phyloP scores from a whole-genome alignment of 2,888 invertebrate genomes.

The Patella depressa region DNA sequence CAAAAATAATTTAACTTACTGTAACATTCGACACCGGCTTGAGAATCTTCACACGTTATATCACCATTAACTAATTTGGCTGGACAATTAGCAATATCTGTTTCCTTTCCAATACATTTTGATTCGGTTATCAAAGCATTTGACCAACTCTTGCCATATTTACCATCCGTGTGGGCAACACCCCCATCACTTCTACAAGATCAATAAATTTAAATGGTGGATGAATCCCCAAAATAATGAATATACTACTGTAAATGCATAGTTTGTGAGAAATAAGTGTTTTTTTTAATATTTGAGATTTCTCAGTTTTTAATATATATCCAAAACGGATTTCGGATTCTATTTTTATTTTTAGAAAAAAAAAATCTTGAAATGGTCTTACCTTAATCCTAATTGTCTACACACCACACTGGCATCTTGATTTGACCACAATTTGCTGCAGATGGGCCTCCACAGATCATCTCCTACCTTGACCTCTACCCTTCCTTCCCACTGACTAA shows the following conservation, averaged over 20 bases:
- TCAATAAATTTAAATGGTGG: background rate
- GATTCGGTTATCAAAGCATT: conserved; percentile 14
- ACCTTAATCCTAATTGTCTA: conserved; percentile 14
- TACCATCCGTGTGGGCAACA: conserved; percentile 15
- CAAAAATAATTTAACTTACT: conserved; percentile 18
- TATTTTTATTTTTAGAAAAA: too few species aligned
- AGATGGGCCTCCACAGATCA: conserved; percentile 13
- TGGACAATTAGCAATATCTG: conserved; percentile 19
- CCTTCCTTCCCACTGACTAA: conserved; percentile 20
- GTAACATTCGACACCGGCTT: conserved; percentile 27
- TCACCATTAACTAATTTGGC: background rate
- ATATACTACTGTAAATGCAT: too few species aligned
- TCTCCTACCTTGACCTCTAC: conserved; percentile 12
- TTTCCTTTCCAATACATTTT: conserved; percentile 18
- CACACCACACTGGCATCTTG: conserved; percentile 19
- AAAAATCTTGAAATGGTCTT: too few species aligned
- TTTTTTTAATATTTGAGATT: too few species aligned
- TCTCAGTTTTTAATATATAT: too few species aligned
- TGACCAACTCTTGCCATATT: conserved; percentile 9
- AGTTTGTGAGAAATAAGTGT: too few species aligned
- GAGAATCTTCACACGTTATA: conserved; percentile 5
- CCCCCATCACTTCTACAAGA: conserved; percentile 14
- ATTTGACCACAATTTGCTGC: conserved; percentile 13
- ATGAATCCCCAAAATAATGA: too few species aligned
- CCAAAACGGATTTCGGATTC: too few species aligned